phyloP scores from a whole-genome alignment of 2,888 invertebrate genomes.

The Oxycera nigricornis region DNA sequence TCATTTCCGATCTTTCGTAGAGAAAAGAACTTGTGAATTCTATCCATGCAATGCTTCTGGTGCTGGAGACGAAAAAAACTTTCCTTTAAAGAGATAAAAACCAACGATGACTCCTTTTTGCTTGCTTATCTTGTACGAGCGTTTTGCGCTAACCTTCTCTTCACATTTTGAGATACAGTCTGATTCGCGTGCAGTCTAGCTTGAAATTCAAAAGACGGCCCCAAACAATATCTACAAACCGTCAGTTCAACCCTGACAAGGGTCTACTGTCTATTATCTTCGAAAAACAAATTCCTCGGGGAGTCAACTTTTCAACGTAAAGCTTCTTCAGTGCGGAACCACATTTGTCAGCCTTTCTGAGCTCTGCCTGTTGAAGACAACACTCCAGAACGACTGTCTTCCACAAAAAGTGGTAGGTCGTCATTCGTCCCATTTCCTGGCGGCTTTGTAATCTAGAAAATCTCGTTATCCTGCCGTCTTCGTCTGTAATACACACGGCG shows the following conservation, averaged over 20 bases:
- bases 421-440: not conserved
- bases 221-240: not conserved
- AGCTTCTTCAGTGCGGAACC: constrained; percentile 16
- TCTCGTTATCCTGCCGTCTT: not conserved
- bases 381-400: not conserved
- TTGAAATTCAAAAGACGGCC: too few relatives aligned
- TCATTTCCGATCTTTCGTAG: too few relatives aligned
- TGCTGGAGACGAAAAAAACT: too few relatives aligned
- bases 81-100: too few relatives aligned
- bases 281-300: not conserved
- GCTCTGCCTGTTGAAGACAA: not conserved
- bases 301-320: not conserved
- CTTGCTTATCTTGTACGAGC: too few relatives aligned
- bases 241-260: not conserved
- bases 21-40: too few relatives aligned
- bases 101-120: too few relatives aligned
- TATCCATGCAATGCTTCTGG: too few relatives aligned
- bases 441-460: constrained; percentile 4
- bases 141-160: too few relatives aligned
- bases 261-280: constrained; percentile 7
- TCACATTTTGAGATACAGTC: too few relatives aligned
- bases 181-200: too few relatives aligned
- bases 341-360: not conserved
- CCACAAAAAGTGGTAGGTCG: not conserved
- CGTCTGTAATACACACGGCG: not conserved